phyloP scores from a whole-genome alignment of 2,113 vertebrate species.

The Antechinus flavipes region DNA sequence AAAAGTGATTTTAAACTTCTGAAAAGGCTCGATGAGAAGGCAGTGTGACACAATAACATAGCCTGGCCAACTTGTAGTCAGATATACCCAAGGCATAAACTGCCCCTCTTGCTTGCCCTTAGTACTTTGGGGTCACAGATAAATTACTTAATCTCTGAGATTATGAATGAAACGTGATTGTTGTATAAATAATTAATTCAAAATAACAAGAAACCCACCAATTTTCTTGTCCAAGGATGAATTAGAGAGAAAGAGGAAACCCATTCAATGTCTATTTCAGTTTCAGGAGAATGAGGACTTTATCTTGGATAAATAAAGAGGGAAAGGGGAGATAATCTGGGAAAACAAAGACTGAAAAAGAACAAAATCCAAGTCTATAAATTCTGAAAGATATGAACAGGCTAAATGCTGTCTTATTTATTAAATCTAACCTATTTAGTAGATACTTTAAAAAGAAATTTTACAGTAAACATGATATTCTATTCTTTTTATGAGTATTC shows the following conservation, averaged over 20 bases:
- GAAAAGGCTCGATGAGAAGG: background rate
- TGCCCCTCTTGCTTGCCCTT: background rate
- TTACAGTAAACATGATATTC: background rate
- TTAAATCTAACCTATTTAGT: background rate
- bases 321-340: background rate
- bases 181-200: background rate
- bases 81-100: background rate
- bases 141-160: background rate
- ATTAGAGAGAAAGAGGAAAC: background rate
- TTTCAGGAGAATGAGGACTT: background rate
- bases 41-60: background rate
- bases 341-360: background rate
- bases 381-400: background rate
- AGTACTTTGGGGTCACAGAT: background rate
- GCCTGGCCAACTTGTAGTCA: background rate
- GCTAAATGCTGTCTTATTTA: background rate
- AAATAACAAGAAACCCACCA: background rate
- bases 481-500: background rate
- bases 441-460: background rate
- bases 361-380: conserved; percentile 19
- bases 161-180: background rate
- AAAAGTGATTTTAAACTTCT: background rate
- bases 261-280: background rate
- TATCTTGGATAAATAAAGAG: background rate
- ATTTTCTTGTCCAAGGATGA: background rate